These are phyloP conservation scores for Physeter macrocephalus DNA, from an alignment of 2,113 vertebrate species.

Conservation along the genomic window DNA sequence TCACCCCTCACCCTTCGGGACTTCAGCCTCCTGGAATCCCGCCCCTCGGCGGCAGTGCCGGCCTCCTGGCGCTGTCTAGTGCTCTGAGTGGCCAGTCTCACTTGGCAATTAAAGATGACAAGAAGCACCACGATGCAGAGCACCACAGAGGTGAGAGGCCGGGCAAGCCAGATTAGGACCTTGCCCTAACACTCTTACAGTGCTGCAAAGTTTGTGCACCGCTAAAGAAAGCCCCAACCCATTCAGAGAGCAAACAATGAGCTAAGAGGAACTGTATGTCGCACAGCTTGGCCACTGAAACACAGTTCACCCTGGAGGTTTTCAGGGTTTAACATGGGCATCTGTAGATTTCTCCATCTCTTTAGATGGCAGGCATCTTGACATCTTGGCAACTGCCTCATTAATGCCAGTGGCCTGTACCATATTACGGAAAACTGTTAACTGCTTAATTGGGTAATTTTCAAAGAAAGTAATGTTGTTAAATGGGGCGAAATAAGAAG, in stretches of 20 bases:
- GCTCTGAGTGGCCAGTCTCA: conserved; percentile 92
- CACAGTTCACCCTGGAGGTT: conserved; percentile 74
- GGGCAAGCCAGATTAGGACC: conserved; percentile 86
- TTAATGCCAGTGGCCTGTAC: conserved; percentile 80
- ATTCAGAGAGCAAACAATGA: conserved; percentile 72
- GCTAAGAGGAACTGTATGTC: conserved; percentile 70
- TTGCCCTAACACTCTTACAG: conserved; percentile 63
- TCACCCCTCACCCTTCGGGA: conserved; percentile 94
- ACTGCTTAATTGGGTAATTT: conserved; percentile 79
- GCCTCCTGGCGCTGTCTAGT: conserved; percentile 94
- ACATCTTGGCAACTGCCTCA: conserved; percentile 78
- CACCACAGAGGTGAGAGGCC: conserved; percentile 95
- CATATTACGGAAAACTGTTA: conserved; percentile 82
- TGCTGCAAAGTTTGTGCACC: conserved; percentile 75
- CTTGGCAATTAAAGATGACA: conserved; percentile 94
- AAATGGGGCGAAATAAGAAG: conserved; percentile 72
- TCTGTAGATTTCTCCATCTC: conserved; percentile 72
- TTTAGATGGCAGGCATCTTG: conserved; percentile 75
- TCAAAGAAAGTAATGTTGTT: conserved; percentile 79
- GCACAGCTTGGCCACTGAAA: conserved; percentile 73
- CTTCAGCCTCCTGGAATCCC: conserved; percentile 91
- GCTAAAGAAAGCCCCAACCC: conserved; percentile 75
- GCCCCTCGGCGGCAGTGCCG: conserved; percentile 91
- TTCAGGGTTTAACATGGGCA: conserved; percentile 76
- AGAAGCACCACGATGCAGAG: conserved; percentile 93